Base-by-base conservation (phyloP, 2,888 invertebrate genomes). In the Oeneis ivallda region DNA sequence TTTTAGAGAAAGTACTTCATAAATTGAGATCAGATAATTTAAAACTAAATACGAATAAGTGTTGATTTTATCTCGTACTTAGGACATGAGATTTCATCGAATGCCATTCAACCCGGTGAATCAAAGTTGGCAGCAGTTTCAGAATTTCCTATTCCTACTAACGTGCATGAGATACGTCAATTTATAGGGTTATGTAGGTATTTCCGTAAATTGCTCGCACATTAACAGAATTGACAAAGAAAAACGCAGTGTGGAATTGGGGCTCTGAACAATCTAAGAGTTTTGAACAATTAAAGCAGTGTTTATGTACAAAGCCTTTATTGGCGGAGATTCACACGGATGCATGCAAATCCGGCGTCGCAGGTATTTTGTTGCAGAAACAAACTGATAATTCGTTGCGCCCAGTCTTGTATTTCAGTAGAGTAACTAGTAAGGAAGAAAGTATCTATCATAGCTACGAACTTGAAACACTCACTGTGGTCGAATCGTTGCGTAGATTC, bases 281-380 rank as follows among this genome's bases (percentile, higher is more conserved):
- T 56, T 73, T 74, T 61, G 26, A 72, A 0, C 15, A 74, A 56
- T n/a, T n/a, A n/a, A n/a, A n/a, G n/a, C n/a, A n/a, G n/a, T n/a
- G n/a, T n/a, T n/a, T n/a, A n/a, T n/a, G n/a, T n/a, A n/a, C n/a
- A n/a, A n/a, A n/a, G n/a, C n/a, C n/a, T n/a, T n/a, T n/a, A n/a
- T n/a, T n/a, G 72, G 50, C 60, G 3, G 60, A 60, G 15, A 19
- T 60, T 13, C 60, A 60, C 17, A 60, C 50, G 1, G 60, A 74
- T 11, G 72, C 74, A 0, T 65, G 72, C 0, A 66, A 53, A 1
- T 69, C 50, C 11, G 75, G 75, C 8, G 17, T 76, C 37, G 75
- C 78, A 0, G 78, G 75, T 5, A 76, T 80, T 11, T 58, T 81
- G 7, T 59, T 80, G 9, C 78, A 79, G 64, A 67, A 69, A 56